Percentiles rank a stretch among this genome's conserved stretches.
phyloP scores from a whole-genome alignment of 2,113 vertebrate genomes.

The Danio rerio region DNA sequence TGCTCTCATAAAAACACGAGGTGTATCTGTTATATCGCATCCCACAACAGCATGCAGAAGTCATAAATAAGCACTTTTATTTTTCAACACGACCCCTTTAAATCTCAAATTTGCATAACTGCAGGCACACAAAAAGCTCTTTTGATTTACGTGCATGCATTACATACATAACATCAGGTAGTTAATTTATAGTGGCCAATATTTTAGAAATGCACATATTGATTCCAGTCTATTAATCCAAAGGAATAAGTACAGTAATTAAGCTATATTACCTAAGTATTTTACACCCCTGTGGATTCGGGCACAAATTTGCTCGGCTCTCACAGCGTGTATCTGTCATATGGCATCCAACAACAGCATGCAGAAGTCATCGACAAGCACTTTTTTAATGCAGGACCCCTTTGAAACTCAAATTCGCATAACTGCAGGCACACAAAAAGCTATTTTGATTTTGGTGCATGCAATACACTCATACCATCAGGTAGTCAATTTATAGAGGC shows the following conservation, averaged over 20 bases:
- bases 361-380: constrained; percentile 18
- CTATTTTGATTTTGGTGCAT: not conserved
- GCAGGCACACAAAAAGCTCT: not conserved
- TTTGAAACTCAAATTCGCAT: too few relatives aligned
- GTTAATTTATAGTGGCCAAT: too few relatives aligned
- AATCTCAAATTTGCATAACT: too few relatives aligned
- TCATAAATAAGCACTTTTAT: constrained; percentile 7
- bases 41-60: constrained; percentile 22
- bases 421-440: not conserved
- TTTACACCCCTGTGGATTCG: not conserved
- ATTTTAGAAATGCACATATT: not conserved
- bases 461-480: not conserved
- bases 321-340: not conserved
- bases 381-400: not conserved
- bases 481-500: not conserved
- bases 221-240: not conserved
- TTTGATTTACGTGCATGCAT: not conserved
- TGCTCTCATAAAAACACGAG: not conserved
- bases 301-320: not conserved
- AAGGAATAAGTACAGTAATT: too few relatives aligned
- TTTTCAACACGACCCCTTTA: not conserved
- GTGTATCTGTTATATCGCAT: not conserved
- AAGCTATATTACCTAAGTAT: too few relatives aligned
- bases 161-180: not conserved
- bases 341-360: constrained; percentile 11